Percentiles rank a stretch among this genome's conserved stretches.
Conservation (phyloP, 2,113 vertebrate species). For the Caloenas nicobarica region DNA sequence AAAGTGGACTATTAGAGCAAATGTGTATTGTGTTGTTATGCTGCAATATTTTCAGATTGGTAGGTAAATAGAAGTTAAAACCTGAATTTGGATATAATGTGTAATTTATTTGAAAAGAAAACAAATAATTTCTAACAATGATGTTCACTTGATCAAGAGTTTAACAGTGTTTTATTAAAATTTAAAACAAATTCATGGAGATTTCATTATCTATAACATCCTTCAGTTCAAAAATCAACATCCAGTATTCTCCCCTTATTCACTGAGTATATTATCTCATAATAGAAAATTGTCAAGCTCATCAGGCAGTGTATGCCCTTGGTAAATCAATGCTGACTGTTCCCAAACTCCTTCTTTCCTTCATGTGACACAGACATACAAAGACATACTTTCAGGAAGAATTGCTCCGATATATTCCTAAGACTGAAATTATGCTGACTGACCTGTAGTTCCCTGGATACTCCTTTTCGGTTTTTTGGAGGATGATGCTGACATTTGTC, state of each 20-base stretch:
- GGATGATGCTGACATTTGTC: neutral
- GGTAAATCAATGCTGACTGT: neutral
- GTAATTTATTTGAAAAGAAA: neutral
- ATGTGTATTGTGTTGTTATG: fast-evolving
- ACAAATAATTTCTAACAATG: neutral
- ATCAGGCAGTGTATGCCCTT: neutral
- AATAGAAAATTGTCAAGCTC: neutral
- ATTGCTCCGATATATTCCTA: neutral
- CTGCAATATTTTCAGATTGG: neutral
- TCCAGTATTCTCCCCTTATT: neutral
- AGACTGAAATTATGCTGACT: neutral
- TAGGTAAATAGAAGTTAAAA: neutral
- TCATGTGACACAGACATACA: neutral
- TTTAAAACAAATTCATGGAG: fast-evolving
- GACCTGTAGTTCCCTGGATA: neutral
- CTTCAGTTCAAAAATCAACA: neutral
- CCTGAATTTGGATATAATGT: neutral
- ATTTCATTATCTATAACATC: neutral
- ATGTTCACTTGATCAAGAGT: neutral
- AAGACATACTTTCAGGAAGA: neutral
- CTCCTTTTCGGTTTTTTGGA: neutral
- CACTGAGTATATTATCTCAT: neutral
- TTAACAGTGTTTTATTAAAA: neutral
- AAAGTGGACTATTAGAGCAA: neutral
- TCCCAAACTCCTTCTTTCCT: neutral